phyloP scores from a whole-genome alignment of 2,113 vertebrate genomes.

The Thomomys bottae region DNA sequence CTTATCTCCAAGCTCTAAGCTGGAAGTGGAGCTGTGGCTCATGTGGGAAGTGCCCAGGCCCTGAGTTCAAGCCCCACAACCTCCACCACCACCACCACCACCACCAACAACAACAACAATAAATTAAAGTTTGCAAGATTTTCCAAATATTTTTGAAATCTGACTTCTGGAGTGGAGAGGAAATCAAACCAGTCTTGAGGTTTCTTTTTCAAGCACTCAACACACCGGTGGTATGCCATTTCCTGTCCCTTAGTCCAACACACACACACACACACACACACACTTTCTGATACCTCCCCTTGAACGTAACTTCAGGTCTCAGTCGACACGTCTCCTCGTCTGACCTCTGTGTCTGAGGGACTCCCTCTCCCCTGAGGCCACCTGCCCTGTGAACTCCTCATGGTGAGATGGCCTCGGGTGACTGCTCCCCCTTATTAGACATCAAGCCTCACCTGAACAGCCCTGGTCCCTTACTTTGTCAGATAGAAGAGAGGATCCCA shows the following conservation, averaged over 20 bases:
- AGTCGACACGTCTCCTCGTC: neutral
- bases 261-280: no score
- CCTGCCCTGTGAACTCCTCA: neutral
- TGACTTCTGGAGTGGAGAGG: neutral
- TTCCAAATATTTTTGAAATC: neutral
- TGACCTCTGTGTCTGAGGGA: constrained; percentile 20
- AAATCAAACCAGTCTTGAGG: neutral
- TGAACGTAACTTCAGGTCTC: neutral
- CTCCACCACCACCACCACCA: no score
- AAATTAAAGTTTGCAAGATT: neutral
- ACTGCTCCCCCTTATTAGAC: neutral
- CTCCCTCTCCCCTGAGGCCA: neutral
- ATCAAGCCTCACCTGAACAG: neutral
- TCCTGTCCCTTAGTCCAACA: neutral
- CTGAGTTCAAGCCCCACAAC: no score
- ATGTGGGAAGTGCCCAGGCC: no score
- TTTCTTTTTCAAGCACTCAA: neutral
- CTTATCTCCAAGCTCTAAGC: no score
- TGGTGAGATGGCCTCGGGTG: neutral
- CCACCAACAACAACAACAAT: no score
- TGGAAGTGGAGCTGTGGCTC: no score
- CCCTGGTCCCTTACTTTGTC: neutral
- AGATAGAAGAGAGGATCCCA: constrained; percentile 9
- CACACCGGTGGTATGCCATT: neutral
- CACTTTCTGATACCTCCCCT: neutral